These are phyloP conservation scores for Aleiodes sp. DNA, from an alignment of 1,140 invertebrate genomes.

Conservation along the genomic window DNA sequence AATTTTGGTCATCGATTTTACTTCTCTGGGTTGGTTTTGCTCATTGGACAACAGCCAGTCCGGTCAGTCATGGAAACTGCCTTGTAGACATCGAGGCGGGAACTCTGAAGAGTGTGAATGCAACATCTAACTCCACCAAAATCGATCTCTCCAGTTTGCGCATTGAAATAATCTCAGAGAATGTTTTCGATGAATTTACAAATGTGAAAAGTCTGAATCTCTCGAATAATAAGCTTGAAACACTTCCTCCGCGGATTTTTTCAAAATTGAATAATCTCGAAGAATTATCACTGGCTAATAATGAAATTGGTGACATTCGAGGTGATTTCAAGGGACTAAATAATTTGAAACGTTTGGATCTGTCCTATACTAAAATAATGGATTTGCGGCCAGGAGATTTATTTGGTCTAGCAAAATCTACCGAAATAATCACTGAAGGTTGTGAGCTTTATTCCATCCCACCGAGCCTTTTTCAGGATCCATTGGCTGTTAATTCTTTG, in stretches of 20 bases:
- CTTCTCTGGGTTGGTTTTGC: constrained; percentile 25
- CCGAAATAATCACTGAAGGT: constrained; percentile 31
- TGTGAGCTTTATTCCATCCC: constrained; percentile 46
- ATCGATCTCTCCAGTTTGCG: constrained; percentile 40
- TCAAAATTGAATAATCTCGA: constrained; percentile 43
- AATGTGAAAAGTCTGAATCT: constrained; percentile 41
- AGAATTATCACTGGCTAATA: constrained; percentile 39
- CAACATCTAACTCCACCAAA: background rate
- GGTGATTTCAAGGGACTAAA: constrained; percentile 42
- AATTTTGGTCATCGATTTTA: too few relatives aligned
- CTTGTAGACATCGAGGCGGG: constrained; percentile 36
- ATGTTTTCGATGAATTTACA: constrained; percentile 41
- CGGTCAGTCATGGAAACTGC: constrained; percentile 1
- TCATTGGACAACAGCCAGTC: background rate
- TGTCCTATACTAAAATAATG: constrained; percentile 43
- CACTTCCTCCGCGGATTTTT: constrained; percentile 45
- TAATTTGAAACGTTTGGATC: constrained; percentile 41
- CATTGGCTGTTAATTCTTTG: constrained; percentile 19
- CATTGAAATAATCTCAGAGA: constrained; percentile 34
- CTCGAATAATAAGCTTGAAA: constrained; percentile 38
- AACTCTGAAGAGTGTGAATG: constrained; percentile 17
- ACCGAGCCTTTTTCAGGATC: constrained; percentile 42
- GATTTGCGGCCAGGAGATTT: constrained; percentile 41
- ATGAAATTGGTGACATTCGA: constrained; percentile 39
- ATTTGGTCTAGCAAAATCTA: constrained; percentile 37